phyloP scores from a whole-genome alignment of 2,888 invertebrate species.

The Euclidia mi region DNA sequence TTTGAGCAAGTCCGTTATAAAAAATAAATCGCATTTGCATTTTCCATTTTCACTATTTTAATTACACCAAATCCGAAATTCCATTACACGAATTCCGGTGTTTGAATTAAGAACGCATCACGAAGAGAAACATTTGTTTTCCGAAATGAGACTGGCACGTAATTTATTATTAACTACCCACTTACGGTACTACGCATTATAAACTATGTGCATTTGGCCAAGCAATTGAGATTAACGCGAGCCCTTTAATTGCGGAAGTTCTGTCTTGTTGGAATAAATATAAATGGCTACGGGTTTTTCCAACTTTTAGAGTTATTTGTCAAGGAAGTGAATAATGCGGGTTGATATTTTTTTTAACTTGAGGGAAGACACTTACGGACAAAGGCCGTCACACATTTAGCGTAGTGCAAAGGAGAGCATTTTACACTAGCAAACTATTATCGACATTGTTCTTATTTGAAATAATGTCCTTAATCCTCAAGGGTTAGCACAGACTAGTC shows the following conservation, averaged over 20 bases:
- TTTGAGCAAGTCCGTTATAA: too few relatives aligned
- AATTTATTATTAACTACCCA: constrained; percentile 49
- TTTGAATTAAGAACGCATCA: constrained; percentile 37
- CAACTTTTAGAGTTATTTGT: constrained; percentile 13
- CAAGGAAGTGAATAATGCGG: neutral
- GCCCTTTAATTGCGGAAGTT: constrained; percentile 77
- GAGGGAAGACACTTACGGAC: too few relatives aligned
- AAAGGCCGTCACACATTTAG: too few relatives aligned
- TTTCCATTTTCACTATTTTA: constrained; percentile 25
- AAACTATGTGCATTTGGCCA: constrained; percentile 43
- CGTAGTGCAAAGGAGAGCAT: too few relatives aligned
- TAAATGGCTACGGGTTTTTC: constrained; percentile 53
- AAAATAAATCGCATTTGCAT: constrained; percentile 11
- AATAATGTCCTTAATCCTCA: too few relatives aligned
- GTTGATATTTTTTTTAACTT: constrained; percentile 60
- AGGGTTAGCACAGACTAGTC: too few relatives aligned
- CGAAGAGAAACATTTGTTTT: constrained; percentile 8
- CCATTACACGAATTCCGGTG: constrained; percentile 26
- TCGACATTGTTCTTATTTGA: too few relatives aligned
- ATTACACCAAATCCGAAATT: constrained; percentile 22
- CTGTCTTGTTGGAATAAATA: constrained; percentile 56
- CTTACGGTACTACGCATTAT: constrained; percentile 34
- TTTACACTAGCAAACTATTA: too few relatives aligned
- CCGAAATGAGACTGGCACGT: constrained; percentile 10
- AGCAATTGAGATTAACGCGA: constrained; percentile 76